phyloP scores from a whole-genome alignment of 64 coral and sea anemone species.

The Orbicella faveolata region DNA sequence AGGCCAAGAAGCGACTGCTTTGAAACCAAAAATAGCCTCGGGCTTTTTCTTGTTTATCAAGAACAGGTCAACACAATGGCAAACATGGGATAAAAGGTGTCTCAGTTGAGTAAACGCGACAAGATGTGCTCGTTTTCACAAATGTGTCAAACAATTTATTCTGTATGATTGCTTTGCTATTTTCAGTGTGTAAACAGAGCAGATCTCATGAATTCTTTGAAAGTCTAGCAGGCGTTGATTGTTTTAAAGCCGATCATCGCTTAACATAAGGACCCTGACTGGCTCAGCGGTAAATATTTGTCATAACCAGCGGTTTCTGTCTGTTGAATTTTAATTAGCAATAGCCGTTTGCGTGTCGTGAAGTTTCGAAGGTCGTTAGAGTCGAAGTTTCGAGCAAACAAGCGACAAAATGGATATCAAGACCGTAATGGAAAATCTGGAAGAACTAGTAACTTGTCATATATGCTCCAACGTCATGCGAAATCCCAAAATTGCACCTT shows the following conservation, averaged over 20 bases:
- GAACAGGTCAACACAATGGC: background rate
- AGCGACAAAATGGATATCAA: constrained; percentile 26
- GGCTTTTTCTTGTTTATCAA: background rate
- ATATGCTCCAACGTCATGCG: constrained; percentile 32
- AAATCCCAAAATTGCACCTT: constrained; percentile 62
- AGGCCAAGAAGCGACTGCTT: background rate
- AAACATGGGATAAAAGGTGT: background rate
- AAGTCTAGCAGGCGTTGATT: constrained; percentile 13
- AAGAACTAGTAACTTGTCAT: constrained; percentile 45
- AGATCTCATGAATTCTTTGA: background rate
- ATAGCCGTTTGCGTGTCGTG: constrained; percentile 1
- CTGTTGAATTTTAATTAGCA: constrained; percentile 33
- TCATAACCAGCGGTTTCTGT: constrained; percentile 45
- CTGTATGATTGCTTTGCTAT: background rate
- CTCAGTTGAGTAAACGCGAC: constrained; percentile 3
- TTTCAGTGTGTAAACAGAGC: background rate
- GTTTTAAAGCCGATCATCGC: constrained; percentile 21
- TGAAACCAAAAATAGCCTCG: background rate
- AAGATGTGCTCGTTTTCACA: background rate
- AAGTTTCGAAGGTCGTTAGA: background rate
- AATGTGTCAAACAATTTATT: background rate
- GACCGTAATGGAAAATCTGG: constrained; percentile 58
- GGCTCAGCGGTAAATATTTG: constrained; percentile 39
- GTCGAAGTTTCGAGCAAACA: background rate
- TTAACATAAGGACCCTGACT: constrained; percentile 4